These are phyloP conservation scores for Drepanosiphum platanoidis DNA, from an alignment of 2,888 invertebrate species.

Conservation along the genomic window DNA sequence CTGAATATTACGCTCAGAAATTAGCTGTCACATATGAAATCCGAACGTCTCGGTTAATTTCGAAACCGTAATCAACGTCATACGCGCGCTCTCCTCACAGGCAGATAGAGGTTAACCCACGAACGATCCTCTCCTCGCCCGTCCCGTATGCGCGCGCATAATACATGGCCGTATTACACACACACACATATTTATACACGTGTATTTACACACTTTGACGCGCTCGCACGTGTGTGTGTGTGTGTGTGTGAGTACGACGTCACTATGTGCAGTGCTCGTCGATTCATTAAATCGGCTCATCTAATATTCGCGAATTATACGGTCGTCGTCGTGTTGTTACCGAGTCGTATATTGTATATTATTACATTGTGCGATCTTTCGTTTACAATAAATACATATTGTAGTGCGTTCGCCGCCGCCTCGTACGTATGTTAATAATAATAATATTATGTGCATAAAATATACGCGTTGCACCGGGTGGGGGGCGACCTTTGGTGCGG, in stretches of 20 bases:
- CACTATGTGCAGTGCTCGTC: background rate
- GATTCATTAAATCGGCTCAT: background rate
- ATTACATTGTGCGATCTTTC: no score
- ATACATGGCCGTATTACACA: background rate
- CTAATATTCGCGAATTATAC: conserved; percentile 1
- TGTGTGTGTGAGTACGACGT: background rate
- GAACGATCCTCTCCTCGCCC: background rate
- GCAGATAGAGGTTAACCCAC: no score
- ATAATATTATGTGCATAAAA: background rate
- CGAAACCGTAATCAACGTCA: background rate
- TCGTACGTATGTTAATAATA: background rate
- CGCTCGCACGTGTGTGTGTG: background rate
- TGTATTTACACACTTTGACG: background rate
- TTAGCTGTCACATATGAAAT: no score
- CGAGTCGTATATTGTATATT: no score
- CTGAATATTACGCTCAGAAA: no score
- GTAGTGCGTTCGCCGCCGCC: no score
- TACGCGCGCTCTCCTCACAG: no score
- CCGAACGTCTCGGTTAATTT: background rate
- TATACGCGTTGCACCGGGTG: background rate
- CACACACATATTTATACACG: background rate
- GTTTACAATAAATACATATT: no score
- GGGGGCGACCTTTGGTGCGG: no score
- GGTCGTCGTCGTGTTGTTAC: background rate
- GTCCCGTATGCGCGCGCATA: conserved; percentile 1